A percentile compares a stretch with the other conserved stretches of the same genome.
Conservation (phyloP, 2,888 invertebrate genomes). For the Platypus cylindrus region DNA sequence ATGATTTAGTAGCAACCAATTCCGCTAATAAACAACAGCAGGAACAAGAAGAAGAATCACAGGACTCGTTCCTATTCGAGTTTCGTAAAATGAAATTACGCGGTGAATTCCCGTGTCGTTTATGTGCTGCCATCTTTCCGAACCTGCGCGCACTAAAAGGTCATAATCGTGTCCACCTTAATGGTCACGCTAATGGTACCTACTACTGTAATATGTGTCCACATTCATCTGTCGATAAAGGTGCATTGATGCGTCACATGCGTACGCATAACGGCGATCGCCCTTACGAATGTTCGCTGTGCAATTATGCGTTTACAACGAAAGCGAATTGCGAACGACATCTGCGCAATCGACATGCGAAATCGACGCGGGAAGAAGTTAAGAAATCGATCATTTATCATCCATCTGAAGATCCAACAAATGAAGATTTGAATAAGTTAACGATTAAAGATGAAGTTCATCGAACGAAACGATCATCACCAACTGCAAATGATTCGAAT, state of each 20-base stretch:
- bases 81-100: constrained; percentile 81
- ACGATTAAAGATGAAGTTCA: constrained; percentile 43
- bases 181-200: constrained; percentile 59
- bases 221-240: constrained; percentile 80
- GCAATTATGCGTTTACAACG: constrained; percentile 92
- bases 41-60: constrained; percentile 58
- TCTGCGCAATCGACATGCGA: constrained; percentile 80
- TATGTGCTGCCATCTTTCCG: constrained; percentile 80
- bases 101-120: constrained; percentile 79
- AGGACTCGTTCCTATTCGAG: constrained; percentile 72
- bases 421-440: constrained; percentile 52
- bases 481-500: constrained; percentile 14
- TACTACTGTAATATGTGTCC: constrained; percentile 91
- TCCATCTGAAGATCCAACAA: constrained; percentile 72
- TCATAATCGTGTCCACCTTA: constrained; percentile 76
- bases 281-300: constrained; percentile 89
- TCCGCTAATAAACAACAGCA: constrained; percentile 23
- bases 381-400: constrained; percentile 80
- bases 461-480: constrained; percentile 17
- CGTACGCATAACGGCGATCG: constrained; percentile 90
- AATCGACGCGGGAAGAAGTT: constrained; percentile 75
- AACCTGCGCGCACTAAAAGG: constrained; percentile 83
- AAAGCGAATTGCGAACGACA: constrained; percentile 96
- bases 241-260: constrained; percentile 82
- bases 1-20: constrained; percentile 19